Base-by-base conservation (phyloP, 2,113 vertebrate species). In the Blennius ocellaris region DNA sequence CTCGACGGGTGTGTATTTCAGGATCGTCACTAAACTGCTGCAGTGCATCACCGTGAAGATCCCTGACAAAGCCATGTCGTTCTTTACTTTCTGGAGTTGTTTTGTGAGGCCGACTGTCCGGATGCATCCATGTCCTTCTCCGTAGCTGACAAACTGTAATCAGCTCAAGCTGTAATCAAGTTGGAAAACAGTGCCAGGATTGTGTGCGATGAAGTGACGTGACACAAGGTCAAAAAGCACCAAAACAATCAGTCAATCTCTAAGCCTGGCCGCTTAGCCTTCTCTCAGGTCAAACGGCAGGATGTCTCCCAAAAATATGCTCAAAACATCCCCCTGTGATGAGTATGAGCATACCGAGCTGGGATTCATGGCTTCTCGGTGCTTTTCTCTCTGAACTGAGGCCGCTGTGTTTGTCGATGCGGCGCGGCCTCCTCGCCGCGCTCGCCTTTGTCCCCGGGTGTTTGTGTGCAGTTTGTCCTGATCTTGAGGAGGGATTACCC, bases 301-400 rank as follows among this genome's bases (percentile, higher is more conserved):
- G 94, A 95, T 64, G 93, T 93, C 90, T 90, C 81, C 90, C 90
- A 89, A 94, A 96, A 97, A 96, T 53, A 49, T 68, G 45, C 21
- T 60, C 0, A 50, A 67, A 64, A 52, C 38, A 49, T 64, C 69
- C 56, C 43, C 11, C 11, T 54, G 49, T 17, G 69, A 60, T 39
- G 38, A 78, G 54, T 48, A 63, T 30, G 21, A 30, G 56, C 9
- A 38, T 30, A 5, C 8, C 48, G 73, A 41, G 38, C 21, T 0
- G 0, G 30, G 14, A 66, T 40, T n/a, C 21, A 48, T 74, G 37
- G 55, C 16, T 16, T 41, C 41, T 30, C n/a, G 2, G 12, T 43
- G 41, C 38, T 50, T 21, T 54, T 72, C 37, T 16, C 21, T 3
- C 3, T 51, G 11, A 2, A 7, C 7, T 48, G 14, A 10, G 16